Evolutionary conservation across 2,888 invertebrate species (phyloP).

Genomic region (Coecobrya sp.): DNA sequence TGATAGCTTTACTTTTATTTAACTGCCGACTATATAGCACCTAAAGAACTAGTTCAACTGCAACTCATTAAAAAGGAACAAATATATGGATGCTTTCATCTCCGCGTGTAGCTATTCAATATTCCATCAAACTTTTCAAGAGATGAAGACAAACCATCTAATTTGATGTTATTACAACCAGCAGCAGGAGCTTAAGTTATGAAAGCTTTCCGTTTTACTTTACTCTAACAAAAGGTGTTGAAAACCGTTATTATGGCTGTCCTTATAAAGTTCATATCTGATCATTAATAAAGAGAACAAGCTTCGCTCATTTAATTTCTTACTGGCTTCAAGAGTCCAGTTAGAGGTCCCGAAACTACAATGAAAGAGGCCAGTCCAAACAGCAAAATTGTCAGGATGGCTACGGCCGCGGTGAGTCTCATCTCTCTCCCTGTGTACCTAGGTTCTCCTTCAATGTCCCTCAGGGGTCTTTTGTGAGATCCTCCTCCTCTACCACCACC

Average conservation of each 20-base stretch:
- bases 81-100: too few relatives aligned
- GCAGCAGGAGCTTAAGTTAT: too few relatives aligned
- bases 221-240: too few relatives aligned
- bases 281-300: neutral
- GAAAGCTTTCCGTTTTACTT: too few relatives aligned
- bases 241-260: too few relatives aligned
- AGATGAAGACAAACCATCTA: too few relatives aligned
- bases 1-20: neutral
- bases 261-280: too few relatives aligned
- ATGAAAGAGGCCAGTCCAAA: conserved; percentile 83
- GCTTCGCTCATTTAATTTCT: conserved; percentile 20
- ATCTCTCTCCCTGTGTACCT: conserved; percentile 68
- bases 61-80: too few relatives aligned
- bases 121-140: too few relatives aligned
- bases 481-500: conserved; percentile 36
- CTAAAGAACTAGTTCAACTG: neutral
- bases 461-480: conserved; percentile 46
- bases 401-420: conserved; percentile 81
- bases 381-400: conserved; percentile 79
- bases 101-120: too few relatives aligned
- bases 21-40: neutral
- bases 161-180: too few relatives aligned
- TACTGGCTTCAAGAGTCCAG: conserved; percentile 81
- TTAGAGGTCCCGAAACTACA: conserved; percentile 82
- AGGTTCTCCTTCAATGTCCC: conserved; percentile 62